Conservation (phyloP, 2,888 invertebrate species). For the Escarpia spicata region DNA sequence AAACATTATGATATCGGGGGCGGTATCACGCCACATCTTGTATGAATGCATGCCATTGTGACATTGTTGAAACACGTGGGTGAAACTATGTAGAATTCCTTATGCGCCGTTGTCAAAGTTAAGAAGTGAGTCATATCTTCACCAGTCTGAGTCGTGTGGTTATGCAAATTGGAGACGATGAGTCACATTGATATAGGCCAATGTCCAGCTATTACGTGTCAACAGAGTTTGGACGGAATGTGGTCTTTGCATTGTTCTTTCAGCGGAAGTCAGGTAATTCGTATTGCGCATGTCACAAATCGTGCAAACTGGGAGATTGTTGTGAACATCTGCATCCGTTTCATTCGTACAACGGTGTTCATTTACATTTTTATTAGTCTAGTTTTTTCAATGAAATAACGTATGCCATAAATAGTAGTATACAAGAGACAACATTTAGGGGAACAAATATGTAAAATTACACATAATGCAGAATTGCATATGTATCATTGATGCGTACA, state of each 20-base stretch:
- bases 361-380: not conserved
- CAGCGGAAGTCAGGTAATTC: not conserved
- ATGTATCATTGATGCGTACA: not conserved
- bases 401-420: not conserved
- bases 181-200: no score
- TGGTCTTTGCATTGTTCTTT: not conserved
- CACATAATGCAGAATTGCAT: not conserved
- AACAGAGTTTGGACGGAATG: not conserved
- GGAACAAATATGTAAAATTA: not conserved
- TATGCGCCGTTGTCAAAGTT: not conserved
- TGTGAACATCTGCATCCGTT: not conserved
- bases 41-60: not conserved
- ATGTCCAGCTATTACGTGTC: not conserved
- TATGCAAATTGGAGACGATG: not conserved
- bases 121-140: not conserved
- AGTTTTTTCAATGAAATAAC: not conserved
- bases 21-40: not conserved
- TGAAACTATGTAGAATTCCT: not conserved
- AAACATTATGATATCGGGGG: not conserved
- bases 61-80: not conserved
- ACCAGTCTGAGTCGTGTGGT: not conserved
- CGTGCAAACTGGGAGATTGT: not conserved
- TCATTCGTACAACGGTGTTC: not conserved
- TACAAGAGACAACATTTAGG: not conserved
- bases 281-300: not conserved